Evolutionary conservation across 1,140 invertebrate genomes (phyloP).

Genomic region (Tetramorium parvispinum): DNA sequence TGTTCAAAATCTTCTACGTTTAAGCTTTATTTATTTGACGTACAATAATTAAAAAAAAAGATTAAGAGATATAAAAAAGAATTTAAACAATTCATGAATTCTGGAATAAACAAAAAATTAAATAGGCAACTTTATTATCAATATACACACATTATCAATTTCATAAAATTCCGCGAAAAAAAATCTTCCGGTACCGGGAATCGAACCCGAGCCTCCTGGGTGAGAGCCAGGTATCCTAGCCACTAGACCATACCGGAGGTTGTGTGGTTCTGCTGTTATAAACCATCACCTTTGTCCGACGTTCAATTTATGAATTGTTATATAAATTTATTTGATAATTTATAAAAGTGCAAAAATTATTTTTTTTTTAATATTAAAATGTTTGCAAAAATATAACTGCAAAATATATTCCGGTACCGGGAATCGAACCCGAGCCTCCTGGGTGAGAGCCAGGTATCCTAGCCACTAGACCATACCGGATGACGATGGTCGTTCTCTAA

Average conservation of each 20-base stretch:
- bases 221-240: conserved; percentile 81
- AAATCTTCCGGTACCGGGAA: conserved; percentile 80
- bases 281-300: background rate
- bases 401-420: conserved; percentile 79
- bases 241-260: conserved; percentile 79
- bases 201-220: conserved; percentile 82
- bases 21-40: background rate
- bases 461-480: conserved; percentile 76
- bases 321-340: background rate
- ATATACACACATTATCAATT: background rate
- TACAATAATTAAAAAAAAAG: background rate
- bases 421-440: conserved; percentile 82
- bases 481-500: background rate
- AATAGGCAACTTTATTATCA: background rate
- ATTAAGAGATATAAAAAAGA: background rate
- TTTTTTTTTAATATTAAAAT: background rate
- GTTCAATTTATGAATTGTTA: background rate
- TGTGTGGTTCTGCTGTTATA: background rate
- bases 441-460: conserved; percentile 81
- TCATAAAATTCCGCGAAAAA: conserved; percentile 37
- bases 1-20: background rate
- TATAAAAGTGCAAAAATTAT: background rate
- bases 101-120: background rate
- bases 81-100: background rate
- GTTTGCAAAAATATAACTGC: background rate